These are phyloP conservation scores for Allygus modestus DNA, from an alignment of 2,888 invertebrate genomes.

Conservation along the genomic window DNA sequence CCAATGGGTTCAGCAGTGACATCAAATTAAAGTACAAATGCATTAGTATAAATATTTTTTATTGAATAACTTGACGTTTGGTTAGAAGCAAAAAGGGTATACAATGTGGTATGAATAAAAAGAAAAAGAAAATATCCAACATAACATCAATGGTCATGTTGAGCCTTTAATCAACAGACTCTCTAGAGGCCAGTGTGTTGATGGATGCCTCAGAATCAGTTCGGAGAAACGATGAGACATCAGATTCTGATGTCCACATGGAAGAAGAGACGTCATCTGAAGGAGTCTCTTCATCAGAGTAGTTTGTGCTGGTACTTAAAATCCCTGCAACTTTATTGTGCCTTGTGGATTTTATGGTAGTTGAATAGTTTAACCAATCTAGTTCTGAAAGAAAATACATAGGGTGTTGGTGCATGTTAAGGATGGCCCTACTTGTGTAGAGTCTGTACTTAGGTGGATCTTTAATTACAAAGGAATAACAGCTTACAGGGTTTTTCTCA, in stretches of 20 bases:
- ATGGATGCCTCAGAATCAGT: slow-evolving; percentile 19
- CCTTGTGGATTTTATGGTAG: neutral
- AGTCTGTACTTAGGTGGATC: slow-evolving; percentile 22
- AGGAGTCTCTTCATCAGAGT: neutral
- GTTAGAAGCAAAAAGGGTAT: no score
- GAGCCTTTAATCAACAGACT: slow-evolving; percentile 38
- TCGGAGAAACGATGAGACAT: slow-evolving; percentile 2
- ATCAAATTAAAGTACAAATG: no score
- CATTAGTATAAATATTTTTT: no score
- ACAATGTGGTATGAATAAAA: no score
- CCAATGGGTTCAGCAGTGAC: no score
- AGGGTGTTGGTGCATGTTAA: slow-evolving; percentile 55
- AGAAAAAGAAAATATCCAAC: no score
- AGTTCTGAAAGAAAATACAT: slow-evolving; percentile 62
- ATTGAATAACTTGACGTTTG: no score
- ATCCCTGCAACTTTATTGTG: neutral
- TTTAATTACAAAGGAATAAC: slow-evolving; percentile 58
- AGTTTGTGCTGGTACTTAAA: neutral
- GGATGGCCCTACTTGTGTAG: slow-evolving; percentile 25
- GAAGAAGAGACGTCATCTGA: neutral
- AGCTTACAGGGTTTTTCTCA: neutral
- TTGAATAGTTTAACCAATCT: slow-evolving; percentile 59
- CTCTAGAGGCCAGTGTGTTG: slow-evolving; percentile 15
- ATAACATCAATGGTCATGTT: no score
- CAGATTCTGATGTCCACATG: neutral